phyloP scores from a whole-genome alignment of 2,888 invertebrate genomes.

The Drosophila atripex region DNA sequence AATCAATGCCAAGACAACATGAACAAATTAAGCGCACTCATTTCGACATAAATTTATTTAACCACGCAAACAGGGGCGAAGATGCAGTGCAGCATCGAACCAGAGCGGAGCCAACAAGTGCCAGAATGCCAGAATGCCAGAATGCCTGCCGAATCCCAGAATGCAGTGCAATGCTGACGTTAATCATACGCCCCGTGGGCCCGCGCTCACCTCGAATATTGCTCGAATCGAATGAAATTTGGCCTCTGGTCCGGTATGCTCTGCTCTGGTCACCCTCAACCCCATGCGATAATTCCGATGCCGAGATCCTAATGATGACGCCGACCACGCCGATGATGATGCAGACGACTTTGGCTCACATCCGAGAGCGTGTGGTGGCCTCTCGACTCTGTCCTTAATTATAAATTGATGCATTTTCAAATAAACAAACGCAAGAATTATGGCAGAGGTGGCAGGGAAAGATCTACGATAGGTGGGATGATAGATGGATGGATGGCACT shows the following conservation, averaged over 20 bases:
- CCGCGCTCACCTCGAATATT: not conserved
- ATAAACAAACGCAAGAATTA: constrained; percentile 56
- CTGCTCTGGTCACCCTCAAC: constrained; percentile 23
- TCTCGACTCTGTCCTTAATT: constrained; percentile 76
- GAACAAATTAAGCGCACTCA: constrained; percentile 68
- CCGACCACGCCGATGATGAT: constrained; percentile 43
- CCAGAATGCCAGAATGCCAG: constrained; percentile 59
- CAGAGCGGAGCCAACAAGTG: constrained; percentile 63
- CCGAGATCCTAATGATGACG: constrained; percentile 15
- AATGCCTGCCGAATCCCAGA: constrained; percentile 29
- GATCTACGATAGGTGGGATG: constrained; percentile 36
- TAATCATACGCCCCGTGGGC: constrained; percentile 76
- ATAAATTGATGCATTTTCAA: constrained; percentile 65
- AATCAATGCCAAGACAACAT: constrained; percentile 76
- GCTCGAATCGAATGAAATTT: not conserved
- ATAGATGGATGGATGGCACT: constrained; percentile 27
- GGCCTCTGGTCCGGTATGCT: constrained; percentile 5
- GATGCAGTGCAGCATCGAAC: constrained; percentile 10
- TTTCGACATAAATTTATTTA: constrained; percentile 73
- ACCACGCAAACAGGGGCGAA: constrained; percentile 40
- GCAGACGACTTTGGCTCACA: constrained; percentile 63
- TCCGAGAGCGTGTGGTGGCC: constrained; percentile 46
- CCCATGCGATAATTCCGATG: constrained; percentile 40
- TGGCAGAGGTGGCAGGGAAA: constrained; percentile 18
- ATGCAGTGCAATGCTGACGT: constrained; percentile 61